Conservation (phyloP, 2,113 vertebrate genomes). For the Apistogramma diplotaenia region DNA sequence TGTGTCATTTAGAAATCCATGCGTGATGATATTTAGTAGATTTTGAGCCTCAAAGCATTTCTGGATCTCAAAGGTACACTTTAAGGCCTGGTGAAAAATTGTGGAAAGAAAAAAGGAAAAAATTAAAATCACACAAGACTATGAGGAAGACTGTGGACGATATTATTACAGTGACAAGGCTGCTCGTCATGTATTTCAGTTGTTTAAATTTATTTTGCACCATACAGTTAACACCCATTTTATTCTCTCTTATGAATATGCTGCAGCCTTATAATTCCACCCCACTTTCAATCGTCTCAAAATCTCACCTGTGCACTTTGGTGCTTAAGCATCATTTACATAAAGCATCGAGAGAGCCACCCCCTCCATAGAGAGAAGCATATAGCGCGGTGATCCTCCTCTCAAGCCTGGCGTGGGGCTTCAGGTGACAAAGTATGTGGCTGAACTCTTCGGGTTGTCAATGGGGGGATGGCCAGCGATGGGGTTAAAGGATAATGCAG, state of each 20-base stretch:
- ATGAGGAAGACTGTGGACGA: not conserved
- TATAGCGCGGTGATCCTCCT: slow-evolving; percentile 38
- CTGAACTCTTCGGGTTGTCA: slow-evolving; percentile 74
- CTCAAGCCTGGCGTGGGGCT: slow-evolving; percentile 45
- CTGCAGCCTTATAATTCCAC: slow-evolving; percentile 13
- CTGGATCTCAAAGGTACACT: not conserved
- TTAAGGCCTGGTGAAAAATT: not conserved
- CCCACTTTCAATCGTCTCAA: slow-evolving; percentile 28
- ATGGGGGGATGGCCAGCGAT: slow-evolving; percentile 73
- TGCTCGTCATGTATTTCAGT: not conserved
- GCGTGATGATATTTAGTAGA: not conserved
- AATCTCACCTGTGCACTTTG: slow-evolving; percentile 57
- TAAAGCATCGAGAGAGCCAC: slow-evolving; percentile 42
- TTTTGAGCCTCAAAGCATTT: not conserved
- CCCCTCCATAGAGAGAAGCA: not conserved
- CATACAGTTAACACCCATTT: not conserved
- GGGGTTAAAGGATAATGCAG: slow-evolving; percentile 81
- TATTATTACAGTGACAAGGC: not conserved
- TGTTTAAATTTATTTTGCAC: not conserved
- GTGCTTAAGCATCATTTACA: slow-evolving; percentile 62
- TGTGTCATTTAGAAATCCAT: not conserved
- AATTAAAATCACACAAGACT: not conserved
- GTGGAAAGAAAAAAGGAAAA: not conserved
- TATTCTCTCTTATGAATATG: not conserved
- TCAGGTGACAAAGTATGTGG: slow-evolving; percentile 75